phyloP scores from a whole-genome alignment of 2,113 vertebrate species.

The Hippoglossus stenolepis region DNA sequence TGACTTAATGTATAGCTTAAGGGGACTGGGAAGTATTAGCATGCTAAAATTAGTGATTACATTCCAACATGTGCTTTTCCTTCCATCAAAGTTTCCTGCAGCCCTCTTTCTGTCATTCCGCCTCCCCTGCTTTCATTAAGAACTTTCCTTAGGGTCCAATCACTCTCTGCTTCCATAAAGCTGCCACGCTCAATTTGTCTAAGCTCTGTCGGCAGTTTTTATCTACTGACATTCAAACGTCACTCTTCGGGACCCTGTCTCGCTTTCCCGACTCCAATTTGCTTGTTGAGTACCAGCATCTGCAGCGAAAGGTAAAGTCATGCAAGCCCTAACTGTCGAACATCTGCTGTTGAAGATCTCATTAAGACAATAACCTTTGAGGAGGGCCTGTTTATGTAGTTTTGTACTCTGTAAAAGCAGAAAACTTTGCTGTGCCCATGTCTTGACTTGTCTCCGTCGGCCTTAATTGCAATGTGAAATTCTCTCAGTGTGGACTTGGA shows the following conservation, averaged over 20 bases:
- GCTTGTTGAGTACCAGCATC: neutral
- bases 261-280: slow-evolving; percentile 9
- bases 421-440: slow-evolving; percentile 6
- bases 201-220: slow-evolving; percentile 35
- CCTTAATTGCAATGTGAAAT: slow-evolving; percentile 7
- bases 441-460: slow-evolving; percentile 20
- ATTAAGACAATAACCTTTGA: neutral
- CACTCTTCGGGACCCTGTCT: neutral
- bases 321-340: slow-evolving; percentile 20
- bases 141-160: too few species aligned
- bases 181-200: slow-evolving; percentile 15
- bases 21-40: neutral
- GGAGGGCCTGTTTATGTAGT: neutral
- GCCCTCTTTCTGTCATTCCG: too few species aligned
- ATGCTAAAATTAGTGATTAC: neutral
- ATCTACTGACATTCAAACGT: slow-evolving; percentile 43
- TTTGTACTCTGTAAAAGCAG: neutral
- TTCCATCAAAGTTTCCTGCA: neutral
- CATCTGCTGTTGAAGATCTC: slow-evolving; percentile 7
- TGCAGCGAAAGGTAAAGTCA: slow-evolving; percentile 11
- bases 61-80: slow-evolving; percentile 5
- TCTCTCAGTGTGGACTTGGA: slow-evolving; percentile 37
- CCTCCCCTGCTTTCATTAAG: too few species aligned
- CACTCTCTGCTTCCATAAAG: too few species aligned
- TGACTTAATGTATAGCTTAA: neutral